Base-by-base conservation (phyloP, 2,888 invertebrate genomes). In the Diloba caeruleocephala region DNA sequence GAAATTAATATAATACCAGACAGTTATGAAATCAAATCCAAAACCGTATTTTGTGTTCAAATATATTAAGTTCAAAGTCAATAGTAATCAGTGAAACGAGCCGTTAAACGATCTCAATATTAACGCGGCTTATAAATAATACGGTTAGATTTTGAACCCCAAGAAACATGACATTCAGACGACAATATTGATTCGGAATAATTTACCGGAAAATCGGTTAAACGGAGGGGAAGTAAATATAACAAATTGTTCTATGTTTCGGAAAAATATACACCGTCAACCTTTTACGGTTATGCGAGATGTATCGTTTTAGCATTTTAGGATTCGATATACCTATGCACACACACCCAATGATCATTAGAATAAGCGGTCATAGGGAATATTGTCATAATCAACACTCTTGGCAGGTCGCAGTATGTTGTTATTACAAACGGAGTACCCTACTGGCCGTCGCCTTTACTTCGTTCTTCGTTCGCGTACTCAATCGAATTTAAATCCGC, bases 51-150 rank as follows among this genome's bases (percentile, higher is more conserved):
- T n/a, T 43, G 41, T 63, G 37, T 68, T 61, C 53, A 67, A 71
- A 69, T 53, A 62, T 66, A 67, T 67, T 68, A 62, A 54, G 73
- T 71, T 64, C 56, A 58, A 69, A 70, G 62, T 61, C 60, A 63
- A 72, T 71, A 76, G 70, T 68, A 62, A 65, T 57, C 32, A 76
- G 45, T 65, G 37, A 54, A 70, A 67, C 53, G 58, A 45, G 52
- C 43, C 49, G 52, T 57, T 58, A 60, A 69, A 62, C 52, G 54
- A 51, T 51, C 19, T 31, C 41, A 46, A 60, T 46, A 57, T 55
- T 71, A 64, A 59, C n/a, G 50, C 36, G 41, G 36, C 48, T 62
- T 52, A 34, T 58, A 48, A 50, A 63, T 55, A 55, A 75, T 39
- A 46, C 28, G 42, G 49, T 56, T 51, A 45, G 21, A 52, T 53